A percentile compares a stretch with the other conserved stretches of the same genome.
phyloP scores from a whole-genome alignment of 2,888 invertebrate species.

The Zeuzera pyrina region DNA sequence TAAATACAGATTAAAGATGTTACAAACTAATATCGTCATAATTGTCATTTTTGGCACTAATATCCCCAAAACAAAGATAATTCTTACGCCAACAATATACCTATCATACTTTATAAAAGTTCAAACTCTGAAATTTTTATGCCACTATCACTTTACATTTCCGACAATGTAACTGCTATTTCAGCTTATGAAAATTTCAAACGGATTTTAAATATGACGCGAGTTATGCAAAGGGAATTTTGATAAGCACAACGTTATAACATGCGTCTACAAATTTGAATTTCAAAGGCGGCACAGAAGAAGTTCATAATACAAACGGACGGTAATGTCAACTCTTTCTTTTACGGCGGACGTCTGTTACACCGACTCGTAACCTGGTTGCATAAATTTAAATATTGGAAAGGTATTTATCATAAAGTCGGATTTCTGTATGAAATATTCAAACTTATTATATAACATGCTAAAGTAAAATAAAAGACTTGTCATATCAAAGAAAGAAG shows the following conservation, averaged over 20 bases:
- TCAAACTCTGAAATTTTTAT: too few relatives aligned
- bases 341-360: constrained; percentile 9
- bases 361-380: constrained; percentile 11
- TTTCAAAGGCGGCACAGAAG: constrained; percentile 20
- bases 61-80: too few relatives aligned
- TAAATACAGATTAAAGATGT: too few relatives aligned
- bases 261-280: constrained; percentile 32
- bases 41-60: too few relatives aligned
- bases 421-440: too few relatives aligned
- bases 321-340: constrained; percentile 18
- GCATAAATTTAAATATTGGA: neutral
- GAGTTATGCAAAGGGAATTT: constrained; percentile 23
- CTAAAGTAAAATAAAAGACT: neutral
- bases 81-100: too few relatives aligned
- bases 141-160: too few relatives aligned
- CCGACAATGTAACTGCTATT: too few relatives aligned
- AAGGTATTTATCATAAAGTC: neutral
- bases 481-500: too few relatives aligned
- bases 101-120: too few relatives aligned
- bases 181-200: neutral
- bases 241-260: constrained; percentile 25
- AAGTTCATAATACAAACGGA: constrained; percentile 13
- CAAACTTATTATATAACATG: too few relatives aligned
- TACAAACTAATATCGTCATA: too few relatives aligned
- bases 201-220: neutral